These are phyloP conservation scores for Diceros bicornis DNA, from an alignment of 2,797 vertebrate species.

Conservation along the genomic window DNA sequence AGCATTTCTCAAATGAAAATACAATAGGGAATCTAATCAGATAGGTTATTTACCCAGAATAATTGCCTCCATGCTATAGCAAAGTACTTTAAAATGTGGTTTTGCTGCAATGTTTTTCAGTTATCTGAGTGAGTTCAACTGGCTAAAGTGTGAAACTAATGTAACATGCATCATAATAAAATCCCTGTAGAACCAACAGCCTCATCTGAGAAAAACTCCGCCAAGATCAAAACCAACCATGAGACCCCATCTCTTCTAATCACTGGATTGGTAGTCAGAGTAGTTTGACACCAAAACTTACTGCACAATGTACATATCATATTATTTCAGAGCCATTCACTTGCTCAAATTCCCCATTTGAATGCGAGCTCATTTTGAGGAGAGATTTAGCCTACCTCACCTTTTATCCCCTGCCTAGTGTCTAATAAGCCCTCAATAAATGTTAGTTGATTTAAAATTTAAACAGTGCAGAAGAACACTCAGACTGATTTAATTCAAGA, in stretches of 20 bases:
- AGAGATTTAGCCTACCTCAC: conserved; percentile 15
- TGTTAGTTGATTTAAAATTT: conserved; percentile 10
- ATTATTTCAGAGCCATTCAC: neutral
- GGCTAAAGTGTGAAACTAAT: neutral
- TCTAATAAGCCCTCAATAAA: neutral
- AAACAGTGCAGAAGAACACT: conserved; percentile 2
- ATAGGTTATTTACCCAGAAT: conserved; percentile 78
- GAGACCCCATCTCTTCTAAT: neutral
- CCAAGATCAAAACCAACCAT: neutral
- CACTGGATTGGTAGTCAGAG: neutral
- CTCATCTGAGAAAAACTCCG: neutral
- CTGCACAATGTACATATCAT: neutral
- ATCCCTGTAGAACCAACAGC: neutral
- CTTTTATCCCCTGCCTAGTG: neutral
- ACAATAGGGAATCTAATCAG: conserved; percentile 77
- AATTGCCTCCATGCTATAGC: conserved; percentile 73
- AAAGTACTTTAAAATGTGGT: conserved; percentile 66
- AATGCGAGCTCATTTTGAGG: neutral
- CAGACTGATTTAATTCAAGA: neutral
- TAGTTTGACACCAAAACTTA: neutral
- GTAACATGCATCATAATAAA: neutral
- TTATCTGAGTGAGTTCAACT: conserved; percentile 3
- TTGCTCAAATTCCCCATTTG: neutral
- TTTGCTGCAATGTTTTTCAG: conserved; percentile 42
- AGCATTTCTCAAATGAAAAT: conserved; percentile 80